A percentile compares a stretch with the other conserved stretches of the same genome.
Evolutionary conservation across 2,113 vertebrate species (phyloP).

Genomic region (Caranx melampygus): DNA sequence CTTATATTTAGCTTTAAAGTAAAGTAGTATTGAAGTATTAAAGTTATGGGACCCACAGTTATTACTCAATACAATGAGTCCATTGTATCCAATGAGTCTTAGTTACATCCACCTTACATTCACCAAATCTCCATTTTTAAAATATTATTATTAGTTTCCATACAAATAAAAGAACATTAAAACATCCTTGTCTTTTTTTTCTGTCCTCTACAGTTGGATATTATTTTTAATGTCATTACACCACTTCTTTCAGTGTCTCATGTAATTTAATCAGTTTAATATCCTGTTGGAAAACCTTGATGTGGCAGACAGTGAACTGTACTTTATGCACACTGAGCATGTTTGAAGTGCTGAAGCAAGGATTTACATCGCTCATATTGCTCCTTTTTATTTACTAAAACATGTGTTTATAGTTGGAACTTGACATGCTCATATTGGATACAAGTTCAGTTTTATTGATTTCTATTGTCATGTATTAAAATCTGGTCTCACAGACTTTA

Average conservation of each 20-base stretch:
- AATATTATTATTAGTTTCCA: too few species aligned
- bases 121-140: too few species aligned
- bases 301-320: neutral
- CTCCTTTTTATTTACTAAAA: neutral
- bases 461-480: slow-evolving; percentile 3
- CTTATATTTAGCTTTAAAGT: too few species aligned
- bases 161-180: neutral
- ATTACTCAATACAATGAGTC: neutral
- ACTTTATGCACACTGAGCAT: neutral
- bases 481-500: neutral
- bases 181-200: neutral
- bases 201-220: neutral
- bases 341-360: neutral
- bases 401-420: neutral
- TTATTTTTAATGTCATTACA: neutral
- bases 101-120: neutral
- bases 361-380: neutral
- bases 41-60: neutral
- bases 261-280: neutral
- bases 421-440: neutral
- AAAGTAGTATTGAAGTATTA: too few species aligned
- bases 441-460: neutral
- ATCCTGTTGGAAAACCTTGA: neutral
- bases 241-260: neutral
- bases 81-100: neutral